A percentile compares a stretch with the other conserved stretches of the same genome.
phyloP scores from a whole-genome alignment of 2,113 vertebrate species.

The Podarcis muralis region DNA sequence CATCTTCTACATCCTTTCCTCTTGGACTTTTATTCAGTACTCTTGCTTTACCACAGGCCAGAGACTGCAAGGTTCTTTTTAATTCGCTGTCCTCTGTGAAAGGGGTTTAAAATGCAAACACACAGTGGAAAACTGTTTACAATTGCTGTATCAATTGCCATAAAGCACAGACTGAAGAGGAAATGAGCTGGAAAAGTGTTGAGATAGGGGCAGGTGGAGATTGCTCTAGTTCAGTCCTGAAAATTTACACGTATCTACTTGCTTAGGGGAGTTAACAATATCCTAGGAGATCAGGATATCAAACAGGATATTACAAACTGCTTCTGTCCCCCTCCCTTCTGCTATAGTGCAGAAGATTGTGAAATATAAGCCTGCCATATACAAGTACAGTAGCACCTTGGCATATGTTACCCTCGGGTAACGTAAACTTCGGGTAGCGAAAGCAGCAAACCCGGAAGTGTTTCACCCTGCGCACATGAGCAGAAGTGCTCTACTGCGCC shows the following conservation, averaged over 20 bases:
- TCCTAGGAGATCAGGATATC: neutral
- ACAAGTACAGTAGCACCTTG: neutral
- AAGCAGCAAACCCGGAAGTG: no score
- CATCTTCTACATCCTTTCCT: constrained; percentile 83
- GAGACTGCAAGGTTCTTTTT: constrained; percentile 81
- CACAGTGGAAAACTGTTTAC: neutral
- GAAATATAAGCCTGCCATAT: neutral
- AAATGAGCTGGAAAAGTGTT: neutral
- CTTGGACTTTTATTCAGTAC: constrained; percentile 81
- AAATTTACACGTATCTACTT: neutral
- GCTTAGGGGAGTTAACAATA: neutral
- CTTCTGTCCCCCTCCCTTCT: neutral
- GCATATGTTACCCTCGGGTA: no score
- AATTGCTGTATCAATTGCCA: neutral
- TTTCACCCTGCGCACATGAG: no score
- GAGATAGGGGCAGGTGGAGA: neutral
- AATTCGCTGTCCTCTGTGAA: constrained; percentile 80
- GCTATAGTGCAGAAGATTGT: neutral
- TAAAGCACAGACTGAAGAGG: neutral
- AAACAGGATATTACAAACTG: neutral
- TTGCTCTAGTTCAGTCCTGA: neutral
- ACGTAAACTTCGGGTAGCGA: no score
- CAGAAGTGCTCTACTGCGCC: no score
- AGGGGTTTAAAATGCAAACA: constrained; percentile 19
- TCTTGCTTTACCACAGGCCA: constrained; percentile 84